Evolutionary conservation across 2,797 vertebrate species (phyloP), one percentile per base, ranked within the genome.

Genomic region (Karalla daura): DNA sequence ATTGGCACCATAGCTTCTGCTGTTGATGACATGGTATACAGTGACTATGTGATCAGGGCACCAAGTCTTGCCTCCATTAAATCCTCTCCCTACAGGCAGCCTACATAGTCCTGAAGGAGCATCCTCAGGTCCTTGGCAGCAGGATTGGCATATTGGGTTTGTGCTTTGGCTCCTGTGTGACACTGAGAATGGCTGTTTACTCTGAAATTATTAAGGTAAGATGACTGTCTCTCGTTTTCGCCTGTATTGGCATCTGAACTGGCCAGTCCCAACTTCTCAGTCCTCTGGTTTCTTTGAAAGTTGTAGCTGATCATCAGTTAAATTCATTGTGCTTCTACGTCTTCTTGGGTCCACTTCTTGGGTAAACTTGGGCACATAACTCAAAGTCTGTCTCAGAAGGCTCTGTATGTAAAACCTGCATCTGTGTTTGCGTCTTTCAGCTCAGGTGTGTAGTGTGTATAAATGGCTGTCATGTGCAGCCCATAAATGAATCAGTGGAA

Each of bases 121-220:
- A 94, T 40, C 91, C 93, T 9, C 82, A 85, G 78, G 75, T 95
- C 50, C 63, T 81, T 6, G 27, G 77, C 62, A 88, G 89, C 73
- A 78, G 86, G 32, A 81, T 94, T n/a, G 93, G 76, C 30, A 77
- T 95, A 63, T 5, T 93, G 60, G 94, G 93, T 0, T 47, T 94
- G 4, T 94, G 91, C 14, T 74, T 93, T 0, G 93, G 93, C 6
- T 50, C 85, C 21, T 43, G 52, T 3, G 3, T 94, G 13, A 67
- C 78, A 10, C 28, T 95, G 7, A 77, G 66, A 41, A 80, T 91
- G 75, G 85, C 89, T 0, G 73, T 50, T 4, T 89, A 90, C 58
- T 93, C 91, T 4, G 2, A 86, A 25, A 65, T 91, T 0, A 7
- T 89, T 0, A 78, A 93, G 86, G 92, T 93, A 55, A 49, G 41